These are phyloP conservation scores for Molorchus minor DNA, from an alignment of 2,888 invertebrate species.

Conservation along the genomic window DNA sequence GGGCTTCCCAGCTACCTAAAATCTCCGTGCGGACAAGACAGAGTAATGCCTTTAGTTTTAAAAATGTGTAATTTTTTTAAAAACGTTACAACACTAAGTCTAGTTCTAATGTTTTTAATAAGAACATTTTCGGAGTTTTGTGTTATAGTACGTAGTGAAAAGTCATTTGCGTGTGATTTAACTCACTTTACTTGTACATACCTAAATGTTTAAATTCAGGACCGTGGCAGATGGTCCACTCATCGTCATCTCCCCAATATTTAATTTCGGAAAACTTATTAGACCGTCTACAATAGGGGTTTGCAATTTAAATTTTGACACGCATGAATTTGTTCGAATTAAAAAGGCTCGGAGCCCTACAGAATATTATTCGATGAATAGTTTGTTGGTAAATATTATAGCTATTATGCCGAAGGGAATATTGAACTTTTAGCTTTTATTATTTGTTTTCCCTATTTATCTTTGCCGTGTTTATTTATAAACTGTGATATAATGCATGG, in stretches of 20 bases:
- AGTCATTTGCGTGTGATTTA: too few species aligned
- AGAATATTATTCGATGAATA: neutral
- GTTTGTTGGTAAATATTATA: neutral
- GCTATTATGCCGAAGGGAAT: neutral
- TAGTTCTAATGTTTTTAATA: too few species aligned
- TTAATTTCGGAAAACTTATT: slow-evolving; percentile 19
- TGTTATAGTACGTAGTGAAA: too few species aligned
- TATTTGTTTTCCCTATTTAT: slow-evolving; percentile 11
- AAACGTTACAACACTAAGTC: too few species aligned
- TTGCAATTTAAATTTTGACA: slow-evolving; percentile 13
- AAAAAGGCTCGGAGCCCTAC: neutral
- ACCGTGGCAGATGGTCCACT: slow-evolving; percentile 16
- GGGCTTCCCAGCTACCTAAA: too few species aligned
- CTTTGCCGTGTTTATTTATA: slow-evolving; percentile 1
- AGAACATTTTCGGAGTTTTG: too few species aligned
- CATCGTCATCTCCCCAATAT: slow-evolving; percentile 17
- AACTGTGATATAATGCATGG: slow-evolving; percentile 2
- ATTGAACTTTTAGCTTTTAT: slow-evolving; percentile 2
- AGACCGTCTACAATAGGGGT: slow-evolving; percentile 9
- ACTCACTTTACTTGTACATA: too few species aligned
- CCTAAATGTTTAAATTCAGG: slow-evolving; percentile 4
- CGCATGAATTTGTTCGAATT: slow-evolving; percentile 3
- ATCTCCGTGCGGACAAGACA: too few species aligned
- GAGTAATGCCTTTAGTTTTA: too few species aligned
- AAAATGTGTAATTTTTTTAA: too few species aligned